phyloP scores from a whole-genome alignment of 2,113 vertebrate genomes.

The Corynorhinus townsendii region DNA sequence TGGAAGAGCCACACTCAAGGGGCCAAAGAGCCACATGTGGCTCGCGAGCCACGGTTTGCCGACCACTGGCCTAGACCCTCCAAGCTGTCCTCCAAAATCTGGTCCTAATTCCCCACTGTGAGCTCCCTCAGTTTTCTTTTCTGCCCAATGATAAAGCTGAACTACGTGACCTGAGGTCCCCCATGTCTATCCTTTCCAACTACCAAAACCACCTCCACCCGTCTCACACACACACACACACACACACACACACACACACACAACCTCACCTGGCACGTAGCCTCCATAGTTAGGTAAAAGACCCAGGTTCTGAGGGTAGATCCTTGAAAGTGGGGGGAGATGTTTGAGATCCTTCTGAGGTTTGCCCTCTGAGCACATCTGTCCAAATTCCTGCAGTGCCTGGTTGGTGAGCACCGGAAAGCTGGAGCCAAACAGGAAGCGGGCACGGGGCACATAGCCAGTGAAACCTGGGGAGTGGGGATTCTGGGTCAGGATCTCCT shows the following conservation, averaged over 20 bases:
- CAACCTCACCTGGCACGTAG: constrained; percentile 82
- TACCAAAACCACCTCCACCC: neutral
- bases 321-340: constrained; percentile 49
- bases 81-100: neutral
- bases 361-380: constrained; percentile 18
- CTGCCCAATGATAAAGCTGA: neutral
- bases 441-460: constrained; percentile 77
- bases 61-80: neutral
- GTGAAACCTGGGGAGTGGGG: constrained; percentile 77
- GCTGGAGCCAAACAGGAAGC: constrained; percentile 77
- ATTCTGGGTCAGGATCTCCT: neutral
- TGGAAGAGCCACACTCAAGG: too few relatives aligned
- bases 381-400: constrained; percentile 79
- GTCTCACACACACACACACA: neutral
- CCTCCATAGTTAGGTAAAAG: constrained; percentile 82
- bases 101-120: neutral
- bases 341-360: neutral
- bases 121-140: neutral
- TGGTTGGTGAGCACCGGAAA: constrained; percentile 78
- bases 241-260: neutral
- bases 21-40: too few relatives aligned
- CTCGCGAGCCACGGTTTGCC: too few relatives aligned
- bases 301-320: constrained; percentile 73
- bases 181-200: neutral
- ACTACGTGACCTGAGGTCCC: neutral